phyloP scores from a whole-genome alignment of 2,888 invertebrate species.

The Palloptera scutellata region DNA sequence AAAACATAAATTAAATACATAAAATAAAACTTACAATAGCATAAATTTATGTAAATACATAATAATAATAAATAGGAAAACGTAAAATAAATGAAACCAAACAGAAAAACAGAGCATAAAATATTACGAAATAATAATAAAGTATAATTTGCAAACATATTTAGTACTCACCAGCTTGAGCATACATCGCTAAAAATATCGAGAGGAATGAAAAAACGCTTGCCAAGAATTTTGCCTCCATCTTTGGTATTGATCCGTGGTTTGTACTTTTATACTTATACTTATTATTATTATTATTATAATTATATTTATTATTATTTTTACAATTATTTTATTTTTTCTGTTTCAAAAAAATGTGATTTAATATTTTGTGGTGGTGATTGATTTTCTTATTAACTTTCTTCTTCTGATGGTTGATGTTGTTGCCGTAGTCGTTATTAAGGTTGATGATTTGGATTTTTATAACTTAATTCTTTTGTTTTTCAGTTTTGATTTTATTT shows the following conservation, averaged over 20 bases:
- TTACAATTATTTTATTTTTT: slow-evolving; percentile 14
- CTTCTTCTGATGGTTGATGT: slow-evolving; percentile 40
- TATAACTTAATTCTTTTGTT: slow-evolving; percentile 15
- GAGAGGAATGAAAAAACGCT: slow-evolving; percentile 63
- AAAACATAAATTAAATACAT: slow-evolving; percentile 18
- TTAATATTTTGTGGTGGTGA: slow-evolving; percentile 35
- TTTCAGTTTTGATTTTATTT: slow-evolving; percentile 30
- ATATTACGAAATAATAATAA: slow-evolving; percentile 18
- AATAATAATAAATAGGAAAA: slow-evolving; percentile 28
- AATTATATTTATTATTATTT: slow-evolving; percentile 38
- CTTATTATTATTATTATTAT: slow-evolving; percentile 41
- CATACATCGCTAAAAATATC: slow-evolving; percentile 63
- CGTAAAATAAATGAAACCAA: slow-evolving; percentile 14
- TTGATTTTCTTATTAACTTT: slow-evolving; percentile 37
- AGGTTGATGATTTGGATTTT: slow-evolving; percentile 23
- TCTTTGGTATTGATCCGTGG: slow-evolving; percentile 63
- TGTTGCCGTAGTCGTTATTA: slow-evolving; percentile 40
- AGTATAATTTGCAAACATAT: slow-evolving; percentile 15
- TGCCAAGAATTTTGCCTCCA: slow-evolving; percentile 63
- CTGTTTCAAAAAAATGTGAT: slow-evolving; percentile 21
- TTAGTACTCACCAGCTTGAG: slow-evolving; percentile 60
- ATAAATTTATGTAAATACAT: slow-evolving; percentile 12
- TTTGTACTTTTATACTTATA: slow-evolving; percentile 49
- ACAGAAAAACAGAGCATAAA: slow-evolving; percentile 18
- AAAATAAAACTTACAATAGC: neutral